Evolutionary conservation across 2,797 vertebrate genomes (phyloP).

Genomic region (Enteromius treurensis): DNA sequence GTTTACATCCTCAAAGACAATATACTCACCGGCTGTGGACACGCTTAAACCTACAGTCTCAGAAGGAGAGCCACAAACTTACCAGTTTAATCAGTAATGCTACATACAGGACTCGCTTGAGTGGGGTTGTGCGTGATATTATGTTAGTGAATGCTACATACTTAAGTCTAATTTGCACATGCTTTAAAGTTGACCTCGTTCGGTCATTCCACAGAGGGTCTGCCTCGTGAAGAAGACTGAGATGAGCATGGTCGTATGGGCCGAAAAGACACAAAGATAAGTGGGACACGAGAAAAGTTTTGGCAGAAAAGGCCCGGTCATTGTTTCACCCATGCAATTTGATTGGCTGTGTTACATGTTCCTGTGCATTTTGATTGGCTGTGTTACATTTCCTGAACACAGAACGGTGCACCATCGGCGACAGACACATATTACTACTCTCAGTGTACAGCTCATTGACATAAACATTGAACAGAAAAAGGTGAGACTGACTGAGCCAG

Average conservation of each 20-base stretch:
- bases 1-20: slow-evolving; percentile 8
- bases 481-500: slow-evolving; percentile 51
- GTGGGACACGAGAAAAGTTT: slow-evolving; percentile 61
- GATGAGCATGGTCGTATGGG: slow-evolving; percentile 25
- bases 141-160: slow-evolving; percentile 70
- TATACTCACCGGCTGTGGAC: slow-evolving; percentile 31
- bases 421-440: slow-evolving; percentile 61
- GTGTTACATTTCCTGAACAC: slow-evolving; percentile 65
- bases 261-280: slow-evolving; percentile 52
- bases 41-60: slow-evolving; percentile 4
- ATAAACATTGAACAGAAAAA: slow-evolving; percentile 57
- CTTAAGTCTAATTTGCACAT: slow-evolving; percentile 41
- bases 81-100: background rate
- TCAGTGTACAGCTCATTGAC: slow-evolving; percentile 58
- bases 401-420: slow-evolving; percentile 61
- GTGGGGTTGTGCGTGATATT: slow-evolving; percentile 49
- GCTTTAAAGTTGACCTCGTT: slow-evolving; percentile 29
- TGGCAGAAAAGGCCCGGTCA: slow-evolving; percentile 66
- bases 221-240: slow-evolving; percentile 6
- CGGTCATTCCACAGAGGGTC: slow-evolving; percentile 25
- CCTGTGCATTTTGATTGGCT: slow-evolving; percentile 60
- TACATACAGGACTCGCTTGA: slow-evolving; percentile 40
- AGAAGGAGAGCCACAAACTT: slow-evolving; percentile 2
- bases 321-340: slow-evolving; percentile 69
- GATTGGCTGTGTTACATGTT: slow-evolving; percentile 62